phyloP scores from a whole-genome alignment of 2,888 invertebrate species.

The Emmelina monodactyla region DNA sequence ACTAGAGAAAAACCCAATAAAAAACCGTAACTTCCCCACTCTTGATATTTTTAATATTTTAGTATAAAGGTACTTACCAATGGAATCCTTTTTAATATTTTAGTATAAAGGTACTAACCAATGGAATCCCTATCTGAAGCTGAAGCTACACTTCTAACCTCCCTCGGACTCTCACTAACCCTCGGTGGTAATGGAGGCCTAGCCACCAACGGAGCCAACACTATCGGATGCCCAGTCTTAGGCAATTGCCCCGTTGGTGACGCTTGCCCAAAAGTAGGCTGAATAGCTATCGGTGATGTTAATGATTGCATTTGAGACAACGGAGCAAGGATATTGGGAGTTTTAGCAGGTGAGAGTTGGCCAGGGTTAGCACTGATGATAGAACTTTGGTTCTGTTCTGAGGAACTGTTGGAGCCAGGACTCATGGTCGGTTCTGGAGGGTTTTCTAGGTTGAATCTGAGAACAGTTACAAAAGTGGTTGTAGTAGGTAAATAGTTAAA shows the following conservation, averaged over 20 bases:
- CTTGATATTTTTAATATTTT: no score
- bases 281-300: neutral
- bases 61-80: no score
- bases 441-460: conserved; percentile 48
- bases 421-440: conserved; percentile 49
- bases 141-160: conserved; percentile 30
- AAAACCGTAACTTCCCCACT: no score
- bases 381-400: conserved; percentile 53
- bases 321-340: conserved; percentile 20
- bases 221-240: conserved; percentile 22
- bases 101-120: conserved; percentile 38
- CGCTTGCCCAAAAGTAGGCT: no score
- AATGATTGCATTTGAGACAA: conserved; percentile 7
- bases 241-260: no score
- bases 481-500: neutral
- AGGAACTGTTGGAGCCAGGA: conserved; percentile 57
- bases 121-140: conserved; percentile 42
- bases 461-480: no score
- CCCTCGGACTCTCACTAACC: conserved; percentile 37
- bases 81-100: no score
- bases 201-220: conserved; percentile 33
- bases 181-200: conserved; percentile 47
- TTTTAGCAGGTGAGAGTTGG: conserved; percentile 16
- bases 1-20: no score
- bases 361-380: conserved; percentile 46